These are phyloP conservation scores for Caenorhabditis plicata DNA, from an alignment of 2,888 invertebrate genomes.

Conservation along the genomic window DNA sequence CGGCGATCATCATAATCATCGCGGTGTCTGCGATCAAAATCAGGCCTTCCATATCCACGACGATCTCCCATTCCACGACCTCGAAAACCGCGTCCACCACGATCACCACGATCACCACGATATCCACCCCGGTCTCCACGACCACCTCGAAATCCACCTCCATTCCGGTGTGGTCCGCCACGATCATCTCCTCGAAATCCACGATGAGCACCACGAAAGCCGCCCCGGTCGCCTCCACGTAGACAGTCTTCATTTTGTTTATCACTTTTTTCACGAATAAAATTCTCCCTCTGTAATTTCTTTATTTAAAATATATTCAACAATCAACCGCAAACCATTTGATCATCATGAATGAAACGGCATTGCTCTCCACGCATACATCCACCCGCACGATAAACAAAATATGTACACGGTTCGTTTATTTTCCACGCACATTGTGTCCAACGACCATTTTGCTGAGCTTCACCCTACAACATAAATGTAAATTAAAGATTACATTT, in stretches of 20 bases:
- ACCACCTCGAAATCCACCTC: neutral
- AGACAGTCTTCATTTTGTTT: neutral
- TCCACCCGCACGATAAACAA: slow-evolving; percentile 7
- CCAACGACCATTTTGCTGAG: slow-evolving; percentile 3
- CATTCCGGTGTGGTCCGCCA: no score
- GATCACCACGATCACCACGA: neutral
- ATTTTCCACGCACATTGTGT: slow-evolving; percentile 11
- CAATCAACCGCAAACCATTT: no score
- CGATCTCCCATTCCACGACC: neutral
- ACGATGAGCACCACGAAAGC: neutral
- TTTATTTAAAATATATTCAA: no score
- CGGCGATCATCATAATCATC: neutral
- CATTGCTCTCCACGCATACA: slow-evolving; percentile 22
- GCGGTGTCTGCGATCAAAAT: neutral
- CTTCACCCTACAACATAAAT: no score
- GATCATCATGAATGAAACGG: slow-evolving; percentile 18
- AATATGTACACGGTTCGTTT: slow-evolving; percentile 10
- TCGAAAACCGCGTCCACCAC: neutral
- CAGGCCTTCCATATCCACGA: neutral
- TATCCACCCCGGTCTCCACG: slow-evolving; percentile 4
- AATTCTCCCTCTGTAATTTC: slow-evolving; percentile 1
- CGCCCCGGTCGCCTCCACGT: neutral
- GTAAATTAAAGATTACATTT: no score
- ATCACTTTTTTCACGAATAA: neutral
- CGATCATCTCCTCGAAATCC: neutral